Conservation (phyloP, 2,888 invertebrate species). For the Tineola bisselliella region DNA sequence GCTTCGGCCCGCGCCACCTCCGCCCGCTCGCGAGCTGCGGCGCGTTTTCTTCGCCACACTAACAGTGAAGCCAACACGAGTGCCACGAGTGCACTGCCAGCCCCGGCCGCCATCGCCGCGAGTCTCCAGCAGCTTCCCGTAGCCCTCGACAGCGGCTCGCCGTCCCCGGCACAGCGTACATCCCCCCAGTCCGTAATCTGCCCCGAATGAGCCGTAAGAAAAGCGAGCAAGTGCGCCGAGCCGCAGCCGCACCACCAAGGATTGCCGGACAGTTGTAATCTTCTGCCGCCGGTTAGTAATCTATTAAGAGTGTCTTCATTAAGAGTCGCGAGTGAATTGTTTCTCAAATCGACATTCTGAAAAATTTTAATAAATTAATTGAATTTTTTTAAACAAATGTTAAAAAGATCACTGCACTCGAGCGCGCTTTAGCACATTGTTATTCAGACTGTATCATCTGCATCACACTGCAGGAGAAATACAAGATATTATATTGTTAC, state of each 20-base stretch:
- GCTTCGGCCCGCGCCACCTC: slow-evolving; percentile 19
- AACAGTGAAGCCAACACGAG: slow-evolving; percentile 16
- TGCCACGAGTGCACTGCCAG: slow-evolving; percentile 14
- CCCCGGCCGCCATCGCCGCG: background rate
- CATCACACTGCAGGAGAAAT: no score
- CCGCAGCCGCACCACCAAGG: slow-evolving; percentile 23
- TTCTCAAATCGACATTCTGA: slow-evolving; percentile 21
- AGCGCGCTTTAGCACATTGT: no score
- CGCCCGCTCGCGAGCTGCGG: slow-evolving; percentile 8
- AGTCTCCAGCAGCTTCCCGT: background rate
- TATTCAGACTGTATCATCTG: no score
- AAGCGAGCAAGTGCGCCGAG: slow-evolving; percentile 12
- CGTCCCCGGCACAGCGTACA: background rate
- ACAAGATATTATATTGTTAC: no score
- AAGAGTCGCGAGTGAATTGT: slow-evolving; percentile 19
- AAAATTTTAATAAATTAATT: background rate
- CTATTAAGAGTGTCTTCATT: slow-evolving; percentile 18
- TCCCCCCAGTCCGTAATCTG: background rate
- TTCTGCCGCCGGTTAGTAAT: slow-evolving; percentile 16
- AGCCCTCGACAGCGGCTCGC: background rate
- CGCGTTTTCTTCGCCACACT: slow-evolving; percentile 19
- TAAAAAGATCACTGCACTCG: background rate
- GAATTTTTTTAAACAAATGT: background rate
- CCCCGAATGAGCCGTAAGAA: background rate
- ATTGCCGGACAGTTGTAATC: slow-evolving; percentile 22